Evolutionary conservation across 2,797 vertebrate genomes (phyloP), one percentile per base, ranked within the genome.

Genomic region (Enteromius fasciolatus): DNA sequence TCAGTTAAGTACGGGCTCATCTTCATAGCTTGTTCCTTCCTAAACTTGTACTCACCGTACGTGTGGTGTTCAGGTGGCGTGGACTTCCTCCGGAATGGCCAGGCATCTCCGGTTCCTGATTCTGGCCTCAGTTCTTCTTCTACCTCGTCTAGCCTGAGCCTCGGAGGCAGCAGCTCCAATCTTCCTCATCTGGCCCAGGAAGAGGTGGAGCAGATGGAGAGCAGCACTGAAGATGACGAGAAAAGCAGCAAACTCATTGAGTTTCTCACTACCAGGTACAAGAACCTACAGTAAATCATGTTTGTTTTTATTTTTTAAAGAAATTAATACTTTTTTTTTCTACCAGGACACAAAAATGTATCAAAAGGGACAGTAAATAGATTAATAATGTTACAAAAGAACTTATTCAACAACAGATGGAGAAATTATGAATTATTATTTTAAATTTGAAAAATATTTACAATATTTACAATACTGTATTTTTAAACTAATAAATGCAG

Each of bases 191-290:
- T 86, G 90, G 95, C 95, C 89, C 92, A 93, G 41, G 95, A 96
- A 17, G 95, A 96, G 77, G 91, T 93, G 4, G 96, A 96, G 67
- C 93, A 95, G 1, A 91, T 93, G 84, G 95, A 94, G 70, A 97
- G 97, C 87, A 95, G 96, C 52, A 96, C 97, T 0, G 97, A 95
- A 88, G 93, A 90, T 0, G 96, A 99, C 44, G 97, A 98, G 89
- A 99, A 99, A 89, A 97, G 97, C n/a, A 97, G 96, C 92, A 99
- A 99, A 90, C 96, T 99, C 84, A 98, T 99, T 6, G 97, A 99
- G 92, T 99, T 99, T 88, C 95, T 99, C 86, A 97, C 97, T 25
- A 98, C 97, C 89, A 98, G 98, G 98, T 99, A 63, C 25, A 63
- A 31, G 15, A 63, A 63, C 61, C 61, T 63, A 63, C 61, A 63